These are phyloP conservation scores for Branchinecta lindahli DNA, from an alignment of 1,140 invertebrate species.

Conservation along the genomic window DNA sequence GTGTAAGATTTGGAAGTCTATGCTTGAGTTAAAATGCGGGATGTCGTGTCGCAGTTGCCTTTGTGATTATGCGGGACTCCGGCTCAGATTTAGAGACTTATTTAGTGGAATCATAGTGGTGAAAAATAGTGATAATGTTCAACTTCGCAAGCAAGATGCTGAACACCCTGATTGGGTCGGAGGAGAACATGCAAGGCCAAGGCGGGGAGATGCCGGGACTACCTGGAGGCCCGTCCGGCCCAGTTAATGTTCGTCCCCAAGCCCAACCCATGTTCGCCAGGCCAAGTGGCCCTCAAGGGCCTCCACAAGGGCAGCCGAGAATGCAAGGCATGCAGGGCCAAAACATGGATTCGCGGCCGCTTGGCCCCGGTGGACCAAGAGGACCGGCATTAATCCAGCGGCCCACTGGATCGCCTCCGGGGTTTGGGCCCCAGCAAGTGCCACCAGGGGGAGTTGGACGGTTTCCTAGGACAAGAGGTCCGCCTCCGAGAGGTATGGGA, in stretches of 20 bases:
- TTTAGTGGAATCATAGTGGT: neutral
- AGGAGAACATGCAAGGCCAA: slow-evolving; percentile 22
- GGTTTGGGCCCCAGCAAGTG: neutral
- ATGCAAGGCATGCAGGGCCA: neutral
- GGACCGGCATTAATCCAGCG: slow-evolving; percentile 11
- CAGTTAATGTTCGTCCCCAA: slow-evolving; percentile 14
- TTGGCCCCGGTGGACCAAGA: slow-evolving; percentile 5
- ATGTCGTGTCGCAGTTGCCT: too few relatives aligned
- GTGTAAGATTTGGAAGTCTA: neutral
- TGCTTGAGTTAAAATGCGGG: neutral
- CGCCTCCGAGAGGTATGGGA: slow-evolving; percentile 17
- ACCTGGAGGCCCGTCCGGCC: slow-evolving; percentile 12
- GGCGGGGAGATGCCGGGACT: slow-evolving; percentile 9
- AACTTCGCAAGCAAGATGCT: slow-evolving; percentile 35
- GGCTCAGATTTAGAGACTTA: neutral
- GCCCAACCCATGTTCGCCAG: neutral
- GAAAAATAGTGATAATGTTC: slow-evolving; percentile 27
- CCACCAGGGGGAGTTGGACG: slow-evolving; percentile 17
- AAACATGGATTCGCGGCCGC: neutral
- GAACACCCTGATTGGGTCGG: slow-evolving; percentile 33
- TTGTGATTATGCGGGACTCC: too few relatives aligned
- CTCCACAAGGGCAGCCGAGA: neutral
- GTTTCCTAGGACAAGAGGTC: slow-evolving; percentile 19
- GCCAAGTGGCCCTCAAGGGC: slow-evolving; percentile 6
- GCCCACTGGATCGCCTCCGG: slow-evolving; percentile 11